These are phyloP conservation scores for Charaxes varanes DNA, from an alignment of 1,140 invertebrate species.

Conservation along the genomic window DNA sequence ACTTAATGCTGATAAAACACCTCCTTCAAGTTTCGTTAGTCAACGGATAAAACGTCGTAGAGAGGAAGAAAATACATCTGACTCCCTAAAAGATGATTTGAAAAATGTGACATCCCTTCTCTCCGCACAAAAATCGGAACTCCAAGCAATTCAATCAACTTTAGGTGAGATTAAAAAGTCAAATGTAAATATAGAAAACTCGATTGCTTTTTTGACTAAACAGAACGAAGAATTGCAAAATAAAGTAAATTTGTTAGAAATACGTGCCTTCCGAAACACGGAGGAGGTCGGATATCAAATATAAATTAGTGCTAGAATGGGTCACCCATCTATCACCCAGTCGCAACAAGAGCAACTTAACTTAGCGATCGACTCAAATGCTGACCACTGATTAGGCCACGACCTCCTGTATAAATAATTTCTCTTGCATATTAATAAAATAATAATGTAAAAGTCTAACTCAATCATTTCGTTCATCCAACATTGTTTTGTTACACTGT, in stretches of 20 bases:
- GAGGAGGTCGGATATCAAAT: too few relatives aligned
- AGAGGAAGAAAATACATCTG: background rate
- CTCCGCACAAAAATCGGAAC: background rate
- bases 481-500: too few relatives aligned
- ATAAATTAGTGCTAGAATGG: too few relatives aligned
- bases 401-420: too few relatives aligned
- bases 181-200: constrained; percentile 2
- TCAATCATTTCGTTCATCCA: too few relatives aligned
- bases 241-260: constrained; percentile 6
- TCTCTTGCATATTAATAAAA: too few relatives aligned
- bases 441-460: too few relatives aligned
- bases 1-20: background rate
- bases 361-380: too few relatives aligned
- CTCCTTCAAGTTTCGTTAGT: background rate
- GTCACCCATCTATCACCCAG: too few relatives aligned
- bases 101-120: constrained; percentile 1
- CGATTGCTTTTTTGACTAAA: background rate
- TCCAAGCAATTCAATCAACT: background rate
- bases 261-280: too few relatives aligned
- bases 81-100: constrained; percentile 1
- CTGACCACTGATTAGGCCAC: too few relatives aligned
- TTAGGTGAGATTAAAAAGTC: background rate
- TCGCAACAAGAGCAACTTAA: too few relatives aligned
- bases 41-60: background rate
- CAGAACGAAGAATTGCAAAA: constrained; percentile 9